These are phyloP conservation scores for Tenthredo notha DNA, from an alignment of 2,888 invertebrate species.

Conservation along the genomic window DNA sequence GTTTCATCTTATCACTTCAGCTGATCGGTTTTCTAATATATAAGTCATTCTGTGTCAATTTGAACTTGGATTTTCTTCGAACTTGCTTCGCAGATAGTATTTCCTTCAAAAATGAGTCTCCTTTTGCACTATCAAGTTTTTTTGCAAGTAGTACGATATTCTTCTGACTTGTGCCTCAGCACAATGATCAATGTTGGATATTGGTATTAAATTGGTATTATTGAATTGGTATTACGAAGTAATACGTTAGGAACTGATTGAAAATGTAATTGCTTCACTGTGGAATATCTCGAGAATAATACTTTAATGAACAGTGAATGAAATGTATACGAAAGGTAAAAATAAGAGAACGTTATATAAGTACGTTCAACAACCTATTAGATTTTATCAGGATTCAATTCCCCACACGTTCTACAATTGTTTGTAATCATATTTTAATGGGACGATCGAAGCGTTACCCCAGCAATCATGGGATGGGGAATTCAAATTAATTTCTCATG, in stretches of 20 bases:
- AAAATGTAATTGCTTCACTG: not conserved
- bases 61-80: not conserved
- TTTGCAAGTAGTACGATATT: not conserved
- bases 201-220: not conserved
- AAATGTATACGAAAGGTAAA: not conserved
- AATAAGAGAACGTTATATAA: not conserved
- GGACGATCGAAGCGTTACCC: constrained; percentile 13
- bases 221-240: not conserved
- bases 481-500: constrained; percentile 24
- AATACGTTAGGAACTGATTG: not conserved
- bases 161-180: not conserved
- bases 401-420: not conserved
- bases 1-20: not conserved
- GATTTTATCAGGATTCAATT: not conserved
- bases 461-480: not conserved
- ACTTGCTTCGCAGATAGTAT: not conserved
- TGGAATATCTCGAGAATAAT: not conserved
- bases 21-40: not conserved
- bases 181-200: not conserved
- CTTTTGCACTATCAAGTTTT: not conserved
- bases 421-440: not conserved
- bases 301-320: not conserved
- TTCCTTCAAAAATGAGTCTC: not conserved
- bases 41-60: not conserved
- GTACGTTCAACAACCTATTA: not conserved